Percentiles rank a stretch among this genome's conserved stretches.
Conservation (phyloP, 2,888 invertebrate genomes). For the Augiades crinisus region DNA sequence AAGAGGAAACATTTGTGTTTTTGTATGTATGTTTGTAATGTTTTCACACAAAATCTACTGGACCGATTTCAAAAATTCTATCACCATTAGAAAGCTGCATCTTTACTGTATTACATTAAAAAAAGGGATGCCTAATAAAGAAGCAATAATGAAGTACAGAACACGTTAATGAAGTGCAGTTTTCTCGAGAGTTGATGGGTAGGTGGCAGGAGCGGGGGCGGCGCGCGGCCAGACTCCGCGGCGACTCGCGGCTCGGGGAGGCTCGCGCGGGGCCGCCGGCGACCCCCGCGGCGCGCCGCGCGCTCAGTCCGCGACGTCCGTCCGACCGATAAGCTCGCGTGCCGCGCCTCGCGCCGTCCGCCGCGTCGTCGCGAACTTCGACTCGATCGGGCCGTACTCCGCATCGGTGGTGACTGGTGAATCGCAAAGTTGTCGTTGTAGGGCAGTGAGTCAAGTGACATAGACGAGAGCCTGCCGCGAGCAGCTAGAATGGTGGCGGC, state of each 20-base stretch:
- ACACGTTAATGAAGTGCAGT: background rate
- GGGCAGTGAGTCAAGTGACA: slow-evolving; percentile 1
- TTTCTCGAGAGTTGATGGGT: background rate
- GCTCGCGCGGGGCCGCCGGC: slow-evolving; percentile 26
- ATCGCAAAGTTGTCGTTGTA: background rate
- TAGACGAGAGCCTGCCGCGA: background rate
- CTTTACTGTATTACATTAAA: background rate
- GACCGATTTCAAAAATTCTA: too few species aligned
- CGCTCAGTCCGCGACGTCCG: background rate
- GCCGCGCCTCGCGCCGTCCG: background rate
- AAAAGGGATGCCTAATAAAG: too few species aligned
- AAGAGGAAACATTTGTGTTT: background rate
- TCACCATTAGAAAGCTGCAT: too few species aligned
- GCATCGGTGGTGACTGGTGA: background rate
- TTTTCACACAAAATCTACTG: too few species aligned
- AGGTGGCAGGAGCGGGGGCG: background rate
- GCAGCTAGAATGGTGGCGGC: slow-evolving; percentile 11
- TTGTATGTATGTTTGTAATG: too few species aligned
- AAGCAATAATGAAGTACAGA: background rate
- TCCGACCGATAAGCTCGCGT: background rate
- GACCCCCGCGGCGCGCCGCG: background rate
- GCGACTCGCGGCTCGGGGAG: slow-evolving; percentile 28
- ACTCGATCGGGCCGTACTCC: background rate
- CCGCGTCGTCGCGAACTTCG: slow-evolving; percentile 3
- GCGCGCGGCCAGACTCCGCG: slow-evolving; percentile 12